These are phyloP conservation scores for Notocelia uddmanniana DNA, from an alignment of 2,888 invertebrate species.

Conservation along the genomic window DNA sequence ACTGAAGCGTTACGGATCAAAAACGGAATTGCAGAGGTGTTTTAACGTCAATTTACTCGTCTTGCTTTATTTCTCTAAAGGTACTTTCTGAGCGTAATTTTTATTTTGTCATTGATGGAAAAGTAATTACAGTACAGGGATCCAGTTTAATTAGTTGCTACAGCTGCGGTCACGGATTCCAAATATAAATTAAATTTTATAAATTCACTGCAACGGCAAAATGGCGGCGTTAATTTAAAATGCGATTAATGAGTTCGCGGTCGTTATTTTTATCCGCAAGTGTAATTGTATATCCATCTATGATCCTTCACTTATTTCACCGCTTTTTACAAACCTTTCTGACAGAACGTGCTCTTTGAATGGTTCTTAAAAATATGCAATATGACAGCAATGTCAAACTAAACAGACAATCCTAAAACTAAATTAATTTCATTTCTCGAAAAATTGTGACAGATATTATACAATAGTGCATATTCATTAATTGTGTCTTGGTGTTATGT, in stretches of 20 bases:
- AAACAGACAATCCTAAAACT: slow-evolving; percentile 9
- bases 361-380: not conserved
- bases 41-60: slow-evolving; percentile 9
- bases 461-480: not conserved
- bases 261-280: slow-evolving; percentile 26
- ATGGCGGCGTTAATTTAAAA: slow-evolving; percentile 46
- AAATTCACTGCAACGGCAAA: slow-evolving; percentile 55
- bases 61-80: slow-evolving; percentile 3
- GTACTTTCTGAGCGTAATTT: slow-evolving; percentile 30
- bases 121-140: slow-evolving; percentile 57
- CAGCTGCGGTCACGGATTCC: slow-evolving; percentile 64
- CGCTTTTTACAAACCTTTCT: not conserved
- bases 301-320: not conserved
- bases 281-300: slow-evolving; percentile 34
- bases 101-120: slow-evolving; percentile 56
- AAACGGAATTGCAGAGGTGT: not conserved
- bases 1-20: slow-evolving; percentile 4
- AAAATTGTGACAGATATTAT: not conserved
- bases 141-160: slow-evolving; percentile 65
- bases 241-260: slow-evolving; percentile 25
- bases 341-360: not conserved
- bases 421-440: not conserved
- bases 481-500: slow-evolving; percentile 11
- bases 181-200: slow-evolving; percentile 61
- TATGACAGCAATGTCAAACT: slow-evolving; percentile 22